These are phyloP conservation scores for Bombus cullumanus DNA, from an alignment of 1,140 invertebrate species.

Conservation along the genomic window DNA sequence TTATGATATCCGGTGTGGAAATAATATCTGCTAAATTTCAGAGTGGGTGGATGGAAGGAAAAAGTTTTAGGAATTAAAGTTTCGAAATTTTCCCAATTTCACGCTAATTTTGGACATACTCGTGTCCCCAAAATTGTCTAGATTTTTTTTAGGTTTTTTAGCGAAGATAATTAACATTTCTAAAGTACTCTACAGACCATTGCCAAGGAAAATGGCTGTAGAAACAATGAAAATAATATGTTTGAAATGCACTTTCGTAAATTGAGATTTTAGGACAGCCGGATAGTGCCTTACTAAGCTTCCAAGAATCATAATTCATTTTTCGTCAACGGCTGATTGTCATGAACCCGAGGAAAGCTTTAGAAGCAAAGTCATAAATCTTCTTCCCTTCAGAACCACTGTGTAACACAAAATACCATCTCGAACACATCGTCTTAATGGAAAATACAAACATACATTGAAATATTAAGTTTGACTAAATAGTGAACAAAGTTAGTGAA, in stretches of 20 bases:
- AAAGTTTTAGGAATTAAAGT: too few species aligned
- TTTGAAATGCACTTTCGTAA: background rate
- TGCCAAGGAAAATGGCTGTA: background rate
- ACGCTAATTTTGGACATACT: too few species aligned
- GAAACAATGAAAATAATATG: background rate
- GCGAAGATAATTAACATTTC: too few species aligned
- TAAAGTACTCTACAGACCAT: too few species aligned
- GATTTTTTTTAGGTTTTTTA: too few species aligned
- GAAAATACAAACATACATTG: background rate
- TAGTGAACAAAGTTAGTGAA: background rate
- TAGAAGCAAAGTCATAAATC: slow-evolving; percentile 2
- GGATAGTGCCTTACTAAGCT: background rate
- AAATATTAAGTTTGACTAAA: background rate
- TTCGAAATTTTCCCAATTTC: too few species aligned
- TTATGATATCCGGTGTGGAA: too few species aligned
- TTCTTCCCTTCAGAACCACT: background rate
- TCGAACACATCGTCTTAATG: background rate
- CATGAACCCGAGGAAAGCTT: background rate
- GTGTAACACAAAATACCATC: background rate
- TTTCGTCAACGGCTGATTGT: slow-evolving; percentile 5
- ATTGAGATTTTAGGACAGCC: too few species aligned
- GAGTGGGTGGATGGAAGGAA: too few species aligned
- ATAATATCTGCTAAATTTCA: too few species aligned
- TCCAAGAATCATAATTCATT: slow-evolving; percentile 25
- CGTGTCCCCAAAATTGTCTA: too few species aligned